Base-by-base conservation (phyloP, 2,888 invertebrate genomes). In the Junonia oenone region DNA sequence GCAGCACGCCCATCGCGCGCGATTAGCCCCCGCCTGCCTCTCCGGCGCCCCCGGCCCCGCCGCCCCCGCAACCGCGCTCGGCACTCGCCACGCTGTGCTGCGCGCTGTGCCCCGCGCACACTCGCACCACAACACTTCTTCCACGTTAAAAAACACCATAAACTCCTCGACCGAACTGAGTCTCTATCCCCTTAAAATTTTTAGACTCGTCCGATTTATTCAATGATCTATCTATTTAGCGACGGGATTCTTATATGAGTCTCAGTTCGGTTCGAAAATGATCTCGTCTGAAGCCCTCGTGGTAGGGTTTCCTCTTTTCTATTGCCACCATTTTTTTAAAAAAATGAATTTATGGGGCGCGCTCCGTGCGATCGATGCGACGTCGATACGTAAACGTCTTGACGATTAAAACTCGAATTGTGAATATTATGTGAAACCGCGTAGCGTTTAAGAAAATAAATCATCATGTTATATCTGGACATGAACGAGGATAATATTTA, bases 1-100 rank as follows among this genome's bases (percentile, higher is more conserved):
- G 88, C 81, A 88, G 88, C 81, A 90, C 90, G 66, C 89, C 90
- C 65, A 75, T 85, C 59, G 75, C 77, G 58, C 71, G 76, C 46
- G 79, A 84, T 73, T 84, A 82, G 66, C 70, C 35, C 35, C 51
- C 51, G 56, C 55, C 54, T 29, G 29, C 50, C 55, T 62, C 56
- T 51, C 58, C 63, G 63, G 63, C 35, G 38, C 45, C 51, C 52
- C 55, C 55, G 58, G 57, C 58, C 55, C 50, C 52, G 59, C 57
- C 54, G 50, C 61, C 52, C 59, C 55, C 47, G 50, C 56, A 52
- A 53, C 51, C 53, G 58, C 56, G 59, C 56, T 53, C 56, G 61
- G 63, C 61, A 59, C 14, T 26, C 64, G 62, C 64, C 68, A 48
- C 51, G 51, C 47, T 54, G 51, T 49, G 52, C 45, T 55, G 55